Percentiles rank a stretch among this genome's conserved stretches.
Conservation (phyloP, 2,888 invertebrate genomes). For the Cephus rjabovi region DNA sequence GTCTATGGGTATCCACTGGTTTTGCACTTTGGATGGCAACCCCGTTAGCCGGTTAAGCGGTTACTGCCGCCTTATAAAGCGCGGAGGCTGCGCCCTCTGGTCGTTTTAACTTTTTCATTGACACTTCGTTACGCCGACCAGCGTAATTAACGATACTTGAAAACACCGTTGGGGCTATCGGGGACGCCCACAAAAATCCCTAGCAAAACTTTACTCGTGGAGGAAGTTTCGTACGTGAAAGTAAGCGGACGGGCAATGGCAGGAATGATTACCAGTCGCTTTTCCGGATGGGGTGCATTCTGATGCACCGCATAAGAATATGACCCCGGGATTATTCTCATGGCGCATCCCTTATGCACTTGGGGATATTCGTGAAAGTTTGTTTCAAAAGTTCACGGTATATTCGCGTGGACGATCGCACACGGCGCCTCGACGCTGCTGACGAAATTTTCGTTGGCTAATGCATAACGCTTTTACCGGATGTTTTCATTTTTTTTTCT, state of each 20-base stretch:
- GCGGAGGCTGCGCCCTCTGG: neutral
- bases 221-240: slow-evolving; percentile 18
- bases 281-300: neutral
- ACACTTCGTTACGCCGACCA: slow-evolving; percentile 36
- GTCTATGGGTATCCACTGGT: neutral
- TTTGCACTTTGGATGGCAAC: slow-evolving; percentile 17
- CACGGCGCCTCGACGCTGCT: neutral
- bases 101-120: slow-evolving; percentile 45
- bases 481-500: no score
- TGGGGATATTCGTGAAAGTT: neutral
- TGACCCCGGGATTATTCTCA: neutral
- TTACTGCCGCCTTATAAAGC: slow-evolving; percentile 3
- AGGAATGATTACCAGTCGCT: slow-evolving; percentile 1
- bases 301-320: neutral
- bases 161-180: slow-evolving; percentile 25
- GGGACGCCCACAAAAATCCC: slow-evolving; percentile 8
- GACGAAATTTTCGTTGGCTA: neutral
- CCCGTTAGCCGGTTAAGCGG: slow-evolving; percentile 16
- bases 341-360: neutral
- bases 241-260: neutral
- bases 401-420: neutral
- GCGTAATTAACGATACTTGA: slow-evolving; percentile 45
- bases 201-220: slow-evolving; percentile 16
- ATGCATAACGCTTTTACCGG: neutral
- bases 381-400: neutral